Percentiles rank a stretch among this genome's conserved stretches.
phyloP scores from a whole-genome alignment of 2,797 vertebrate species.

The Tragelaphus oryx region DNA sequence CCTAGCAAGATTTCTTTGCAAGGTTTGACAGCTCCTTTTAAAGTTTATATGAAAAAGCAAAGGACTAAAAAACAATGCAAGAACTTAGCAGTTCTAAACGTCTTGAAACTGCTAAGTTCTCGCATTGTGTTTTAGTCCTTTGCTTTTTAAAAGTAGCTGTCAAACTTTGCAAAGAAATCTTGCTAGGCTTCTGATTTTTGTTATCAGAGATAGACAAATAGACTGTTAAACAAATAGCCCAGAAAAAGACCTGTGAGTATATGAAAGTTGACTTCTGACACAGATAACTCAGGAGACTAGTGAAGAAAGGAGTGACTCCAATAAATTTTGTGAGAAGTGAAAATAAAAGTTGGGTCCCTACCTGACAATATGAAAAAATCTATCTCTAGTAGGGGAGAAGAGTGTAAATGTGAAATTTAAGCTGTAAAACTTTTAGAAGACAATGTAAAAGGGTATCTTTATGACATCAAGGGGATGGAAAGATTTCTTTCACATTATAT shows the following conservation, averaged over 20 bases:
- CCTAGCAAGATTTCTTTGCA: not conserved
- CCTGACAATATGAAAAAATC: not conserved
- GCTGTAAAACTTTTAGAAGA: not conserved
- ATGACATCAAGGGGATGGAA: not conserved
- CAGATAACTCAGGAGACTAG: not conserved
- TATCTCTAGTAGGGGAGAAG: not conserved
- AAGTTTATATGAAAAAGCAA: not conserved
- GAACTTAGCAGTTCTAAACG: not conserved
- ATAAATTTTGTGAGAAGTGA: not conserved
- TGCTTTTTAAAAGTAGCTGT: not conserved
- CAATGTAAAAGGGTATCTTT: not conserved
- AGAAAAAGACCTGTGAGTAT: not conserved
- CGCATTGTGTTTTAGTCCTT: too few species aligned
- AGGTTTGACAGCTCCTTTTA: not conserved
- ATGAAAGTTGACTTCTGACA: not conserved
- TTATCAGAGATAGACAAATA: not conserved
- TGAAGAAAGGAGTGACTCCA: not conserved
- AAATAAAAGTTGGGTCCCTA: not conserved
- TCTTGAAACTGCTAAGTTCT: too few species aligned
- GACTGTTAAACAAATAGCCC: not conserved
- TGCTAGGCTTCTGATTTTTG: not conserved
- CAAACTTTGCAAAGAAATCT: not conserved
- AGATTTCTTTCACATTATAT: not conserved
- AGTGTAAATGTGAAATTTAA: not conserved
- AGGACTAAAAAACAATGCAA: not conserved